Conservation (phyloP, 2,113 vertebrate genomes). For the Alethe castanea region DNA sequence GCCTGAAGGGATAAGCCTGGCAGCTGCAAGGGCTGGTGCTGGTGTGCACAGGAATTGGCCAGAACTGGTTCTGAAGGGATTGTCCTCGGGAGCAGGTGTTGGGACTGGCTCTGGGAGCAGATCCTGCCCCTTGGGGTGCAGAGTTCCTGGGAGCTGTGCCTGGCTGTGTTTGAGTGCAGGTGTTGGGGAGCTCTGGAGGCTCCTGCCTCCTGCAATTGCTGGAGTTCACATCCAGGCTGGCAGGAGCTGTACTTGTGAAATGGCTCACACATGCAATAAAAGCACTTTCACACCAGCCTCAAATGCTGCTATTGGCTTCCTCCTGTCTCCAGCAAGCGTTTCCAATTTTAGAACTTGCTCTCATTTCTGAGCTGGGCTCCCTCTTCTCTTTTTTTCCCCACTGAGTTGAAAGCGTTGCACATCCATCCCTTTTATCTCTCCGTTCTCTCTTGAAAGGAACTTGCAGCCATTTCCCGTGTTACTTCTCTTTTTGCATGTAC, state of each 20-base stretch:
- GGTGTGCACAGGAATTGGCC: rapidly evolving
- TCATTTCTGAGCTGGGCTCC: neutral
- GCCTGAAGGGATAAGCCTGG: neutral
- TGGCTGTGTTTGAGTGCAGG: neutral
- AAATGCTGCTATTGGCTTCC: neutral
- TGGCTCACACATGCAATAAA: neutral
- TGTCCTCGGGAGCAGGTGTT: rapidly evolving
- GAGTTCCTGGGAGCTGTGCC: neutral
- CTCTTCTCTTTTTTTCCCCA: neutral
- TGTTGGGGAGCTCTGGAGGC: neutral
- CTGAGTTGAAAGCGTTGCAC: neutral
- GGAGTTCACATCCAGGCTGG: neutral
- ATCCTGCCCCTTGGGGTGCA: neutral
- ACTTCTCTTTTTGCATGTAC: neutral
- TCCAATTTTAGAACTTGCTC: conserved; percentile 11
- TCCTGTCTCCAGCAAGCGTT: neutral
- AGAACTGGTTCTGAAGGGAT: rapidly evolving
- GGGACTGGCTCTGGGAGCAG: rapidly evolving
- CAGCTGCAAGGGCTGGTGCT: neutral
- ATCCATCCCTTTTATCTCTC: neutral
- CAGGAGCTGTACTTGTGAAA: neutral
- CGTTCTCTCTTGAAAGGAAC: neutral
- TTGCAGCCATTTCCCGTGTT: neutral
- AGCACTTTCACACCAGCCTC: neutral
- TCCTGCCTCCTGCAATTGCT: neutral